These are phyloP conservation scores for Dinocampus coccinellae DNA, from an alignment of 2,888 invertebrate species.

Conservation along the genomic window DNA sequence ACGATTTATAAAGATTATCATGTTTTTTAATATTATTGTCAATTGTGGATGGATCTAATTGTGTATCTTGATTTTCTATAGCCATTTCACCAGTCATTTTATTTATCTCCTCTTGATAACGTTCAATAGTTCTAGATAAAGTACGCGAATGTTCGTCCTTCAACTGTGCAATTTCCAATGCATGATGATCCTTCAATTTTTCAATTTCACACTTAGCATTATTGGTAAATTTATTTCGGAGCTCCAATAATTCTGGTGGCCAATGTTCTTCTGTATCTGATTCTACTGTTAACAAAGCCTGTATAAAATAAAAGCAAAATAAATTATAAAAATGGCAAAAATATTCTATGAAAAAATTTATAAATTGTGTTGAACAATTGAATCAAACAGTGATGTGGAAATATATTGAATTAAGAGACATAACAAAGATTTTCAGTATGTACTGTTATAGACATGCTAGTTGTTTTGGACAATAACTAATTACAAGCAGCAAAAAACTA, in stretches of 20 bases:
- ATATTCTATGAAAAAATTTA: background rate
- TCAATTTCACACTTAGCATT: constrained; percentile 76
- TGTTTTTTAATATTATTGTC: constrained; percentile 63
- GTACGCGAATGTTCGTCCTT: constrained; percentile 55
- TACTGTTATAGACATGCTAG: background rate
- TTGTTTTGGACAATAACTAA: constrained; percentile 12
- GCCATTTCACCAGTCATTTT: constrained; percentile 42
- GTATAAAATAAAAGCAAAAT: constrained; percentile 36
- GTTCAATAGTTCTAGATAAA: constrained; percentile 52
- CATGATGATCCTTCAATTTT: constrained; percentile 73
- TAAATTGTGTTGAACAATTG: background rate
- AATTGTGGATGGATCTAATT: background rate
- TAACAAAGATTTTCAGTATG: background rate
- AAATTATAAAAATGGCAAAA: background rate
- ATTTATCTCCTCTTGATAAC: constrained; percentile 54
- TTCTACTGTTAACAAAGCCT: constrained; percentile 80
- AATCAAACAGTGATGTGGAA: background rate
- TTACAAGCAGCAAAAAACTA: constrained; percentile 65
- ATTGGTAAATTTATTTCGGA: constrained; percentile 80
- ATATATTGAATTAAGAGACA: background rate
- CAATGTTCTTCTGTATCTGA: constrained; percentile 79
- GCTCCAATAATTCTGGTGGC: constrained; percentile 80
- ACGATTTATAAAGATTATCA: constrained; percentile 77
- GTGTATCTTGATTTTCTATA: constrained; percentile 24
- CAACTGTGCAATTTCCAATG: constrained; percentile 73